Percentiles rank a stretch among this genome's conserved stretches.
Evolutionary conservation across 2,888 invertebrate species (phyloP).

Genomic region (Acanthosepion pharaonis): DNA sequence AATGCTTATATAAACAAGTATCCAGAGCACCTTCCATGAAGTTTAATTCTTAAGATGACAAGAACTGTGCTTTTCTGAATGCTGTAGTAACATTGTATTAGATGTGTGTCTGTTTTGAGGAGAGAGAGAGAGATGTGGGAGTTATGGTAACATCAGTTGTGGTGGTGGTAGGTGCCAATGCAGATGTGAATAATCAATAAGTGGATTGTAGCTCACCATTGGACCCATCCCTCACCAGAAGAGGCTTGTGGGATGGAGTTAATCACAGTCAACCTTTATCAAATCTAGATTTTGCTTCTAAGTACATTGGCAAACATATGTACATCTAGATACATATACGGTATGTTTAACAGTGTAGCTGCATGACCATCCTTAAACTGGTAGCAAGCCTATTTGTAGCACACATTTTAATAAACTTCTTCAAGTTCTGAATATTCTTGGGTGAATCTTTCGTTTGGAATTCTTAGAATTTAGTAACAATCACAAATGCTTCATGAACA

Average conservation of each 20-base stretch:
- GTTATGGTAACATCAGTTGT: neutral
- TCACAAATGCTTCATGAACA: neutral
- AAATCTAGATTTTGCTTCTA: conserved; percentile 18
- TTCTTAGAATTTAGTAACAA: neutral
- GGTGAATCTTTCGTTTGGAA: neutral
- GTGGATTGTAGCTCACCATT: neutral
- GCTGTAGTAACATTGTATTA: neutral
- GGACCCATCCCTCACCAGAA: neutral
- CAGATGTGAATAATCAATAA: neutral
- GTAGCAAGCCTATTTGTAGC: neutral
- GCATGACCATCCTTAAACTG: neutral
- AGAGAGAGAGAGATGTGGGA: neutral
- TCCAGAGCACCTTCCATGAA: no score
- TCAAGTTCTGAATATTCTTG: neutral
- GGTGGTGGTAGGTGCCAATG: neutral
- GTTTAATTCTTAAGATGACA: neutral
- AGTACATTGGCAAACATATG: neutral
- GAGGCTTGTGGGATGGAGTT: conserved; percentile 7
- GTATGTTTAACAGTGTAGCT: no score
- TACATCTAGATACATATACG: neutral
- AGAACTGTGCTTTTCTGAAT: neutral
- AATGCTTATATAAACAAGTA: no score
- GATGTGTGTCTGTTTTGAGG: neutral
- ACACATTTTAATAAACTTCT: neutral
- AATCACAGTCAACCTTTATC: conserved; percentile 22